A percentile compares a stretch with the other conserved stretches of the same genome.
These are phyloP conservation scores for Argopecten irradians DNA, from an alignment of 1,140 invertebrate genomes.

Conservation along the genomic window DNA sequence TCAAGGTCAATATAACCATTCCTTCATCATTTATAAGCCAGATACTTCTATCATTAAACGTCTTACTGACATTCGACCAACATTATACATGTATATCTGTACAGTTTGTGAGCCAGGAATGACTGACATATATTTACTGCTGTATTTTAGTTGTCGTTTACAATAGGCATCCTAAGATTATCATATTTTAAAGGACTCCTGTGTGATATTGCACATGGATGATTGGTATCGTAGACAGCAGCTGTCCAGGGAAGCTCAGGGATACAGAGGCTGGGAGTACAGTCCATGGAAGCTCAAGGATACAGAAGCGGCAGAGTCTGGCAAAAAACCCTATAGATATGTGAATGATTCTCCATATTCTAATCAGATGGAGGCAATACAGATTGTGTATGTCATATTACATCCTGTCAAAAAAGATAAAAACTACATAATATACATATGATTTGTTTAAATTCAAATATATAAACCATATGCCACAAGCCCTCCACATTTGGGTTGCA, in stretches of 20 bases:
- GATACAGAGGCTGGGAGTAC: too few species aligned
- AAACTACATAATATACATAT: too few species aligned
- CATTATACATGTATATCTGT: background rate
- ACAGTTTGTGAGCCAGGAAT: background rate
- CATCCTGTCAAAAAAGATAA: background rate
- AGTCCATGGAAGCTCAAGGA: too few species aligned
- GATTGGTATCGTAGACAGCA: background rate
- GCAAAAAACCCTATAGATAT: background rate
- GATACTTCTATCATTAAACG: background rate
- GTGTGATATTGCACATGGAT: background rate
- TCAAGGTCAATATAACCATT: background rate
- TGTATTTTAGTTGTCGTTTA: background rate
- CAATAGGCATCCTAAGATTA: background rate
- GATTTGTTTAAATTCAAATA: too few species aligned
- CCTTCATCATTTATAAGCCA: background rate
- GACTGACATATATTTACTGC: background rate
- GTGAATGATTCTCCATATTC: background rate
- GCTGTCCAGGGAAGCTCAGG: too few species aligned
- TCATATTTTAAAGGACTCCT: background rate
- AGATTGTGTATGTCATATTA: background rate
- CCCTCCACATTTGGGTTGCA: too few species aligned
- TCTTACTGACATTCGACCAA: too few species aligned
- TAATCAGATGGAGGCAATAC: background rate
- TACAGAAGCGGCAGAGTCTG: too few species aligned
- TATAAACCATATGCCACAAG: too few species aligned